Evolutionary conservation across 2,113 vertebrate genomes (phyloP), one percentile per base, ranked within the genome.

Genomic region (Megalops atlanticus): DNA sequence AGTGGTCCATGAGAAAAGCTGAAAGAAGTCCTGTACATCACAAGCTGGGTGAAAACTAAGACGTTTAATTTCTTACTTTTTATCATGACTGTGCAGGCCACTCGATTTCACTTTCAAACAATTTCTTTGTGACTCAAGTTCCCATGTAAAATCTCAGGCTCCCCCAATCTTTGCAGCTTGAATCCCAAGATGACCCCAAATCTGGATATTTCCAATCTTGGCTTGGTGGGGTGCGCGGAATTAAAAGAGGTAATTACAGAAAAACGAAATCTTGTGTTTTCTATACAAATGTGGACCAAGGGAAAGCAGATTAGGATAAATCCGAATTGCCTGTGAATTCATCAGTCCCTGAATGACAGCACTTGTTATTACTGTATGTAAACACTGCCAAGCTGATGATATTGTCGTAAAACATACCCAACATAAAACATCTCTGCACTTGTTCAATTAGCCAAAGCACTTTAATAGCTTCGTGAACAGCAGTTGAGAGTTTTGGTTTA

Each of bases 351-450:
- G 90, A 93, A 93, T 92, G 92, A 92, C 88, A 87, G 84, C 89
- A 92, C 91, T 93, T 93, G 92, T 93, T 93, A 93, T 94, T 94
- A 93, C 90, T 89, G 89, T 91, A 90, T 94, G 93, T 93, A 94
- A 94, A 94, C 93, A 95, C 86, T 92, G 92, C 92, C 91, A 92
- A 93, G 92, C 92, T 92, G 89, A 89, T 89, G 90, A 92, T 91
- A 92, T 91, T 92, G 91, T 91, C 86, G 89, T 94, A 91, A 92
- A 94, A 94, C 92, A 94, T 91, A 92, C 85, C 79, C 89, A 85
- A 88, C 90, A 94, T 92, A 92, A 93, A 92, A 94, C 86, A 89
- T 85, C 90, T 90, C 87, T 86, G 89, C 89, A 93, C 86, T 92
- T 87, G 86, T 92, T 84, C 87, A 86, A 91, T 95, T 92, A 94